Evolutionary conservation across 2,797 vertebrate species (phyloP).

Genomic region (Centroberyx gerrardi): DNA sequence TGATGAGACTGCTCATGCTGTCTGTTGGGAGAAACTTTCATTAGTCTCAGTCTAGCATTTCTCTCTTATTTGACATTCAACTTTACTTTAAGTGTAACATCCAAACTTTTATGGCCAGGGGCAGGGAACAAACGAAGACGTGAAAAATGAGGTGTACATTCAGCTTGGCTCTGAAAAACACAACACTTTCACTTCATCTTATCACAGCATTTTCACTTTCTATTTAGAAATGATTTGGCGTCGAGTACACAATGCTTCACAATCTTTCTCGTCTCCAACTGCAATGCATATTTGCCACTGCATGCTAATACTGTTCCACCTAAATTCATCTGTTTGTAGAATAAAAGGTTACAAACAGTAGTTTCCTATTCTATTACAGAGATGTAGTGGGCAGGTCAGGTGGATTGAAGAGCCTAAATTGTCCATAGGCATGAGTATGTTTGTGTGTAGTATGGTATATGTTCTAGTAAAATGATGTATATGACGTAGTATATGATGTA

Average conservation of each 20-base stretch:
- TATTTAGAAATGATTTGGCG: neutral
- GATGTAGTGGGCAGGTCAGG: too few species aligned
- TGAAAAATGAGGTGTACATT: slow-evolving; percentile 19
- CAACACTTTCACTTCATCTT: neutral
- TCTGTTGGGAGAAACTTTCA: slow-evolving; percentile 13
- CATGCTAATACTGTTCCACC: slow-evolving; percentile 19
- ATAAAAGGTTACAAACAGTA: too few species aligned
- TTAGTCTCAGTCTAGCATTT: slow-evolving; percentile 2
- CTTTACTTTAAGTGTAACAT: slow-evolving; percentile 19
- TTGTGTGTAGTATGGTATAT: too few species aligned
- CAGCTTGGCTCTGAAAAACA: slow-evolving; percentile 33
- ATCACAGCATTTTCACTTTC: neutral
- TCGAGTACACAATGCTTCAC: neutral
- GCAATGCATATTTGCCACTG: slow-evolving; percentile 1
- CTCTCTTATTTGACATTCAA: slow-evolving; percentile 21
- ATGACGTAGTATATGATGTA: too few species aligned
- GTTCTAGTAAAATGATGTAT: too few species aligned
- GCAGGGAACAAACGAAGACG: slow-evolving; percentile 29
- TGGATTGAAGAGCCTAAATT: too few species aligned
- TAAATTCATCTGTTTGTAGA: neutral
- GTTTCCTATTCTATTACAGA: too few species aligned
- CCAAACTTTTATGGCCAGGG: slow-evolving; percentile 21
- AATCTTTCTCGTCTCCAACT: neutral
- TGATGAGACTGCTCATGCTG: neutral
- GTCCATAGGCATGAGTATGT: too few species aligned